Evolutionary conservation across 2,888 invertebrate species (phyloP).

Genomic region (Polyploca ridens): DNA sequence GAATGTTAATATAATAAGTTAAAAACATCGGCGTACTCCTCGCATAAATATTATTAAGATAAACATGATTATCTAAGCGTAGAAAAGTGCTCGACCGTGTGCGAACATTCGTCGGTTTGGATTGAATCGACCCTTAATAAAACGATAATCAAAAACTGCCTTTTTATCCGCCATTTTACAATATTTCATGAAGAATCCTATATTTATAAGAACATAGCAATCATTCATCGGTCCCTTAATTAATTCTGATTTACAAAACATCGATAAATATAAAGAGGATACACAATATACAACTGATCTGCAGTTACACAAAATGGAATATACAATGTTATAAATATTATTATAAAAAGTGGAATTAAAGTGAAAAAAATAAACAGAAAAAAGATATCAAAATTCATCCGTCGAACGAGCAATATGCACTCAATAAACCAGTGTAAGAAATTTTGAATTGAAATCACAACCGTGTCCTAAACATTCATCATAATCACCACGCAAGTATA

Average conservation of each 20-base stretch:
- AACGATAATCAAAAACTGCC: too few relatives aligned
- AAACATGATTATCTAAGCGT: too few relatives aligned
- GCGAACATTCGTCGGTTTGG: too few relatives aligned
- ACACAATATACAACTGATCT: conserved; percentile 11
- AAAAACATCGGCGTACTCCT: too few relatives aligned
- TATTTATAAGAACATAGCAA: background rate
- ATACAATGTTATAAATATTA: conserved; percentile 15
- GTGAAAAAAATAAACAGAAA: background rate
- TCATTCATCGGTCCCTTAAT: background rate
- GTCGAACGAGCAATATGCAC: conserved; percentile 6
- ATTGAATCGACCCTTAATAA: too few relatives aligned
- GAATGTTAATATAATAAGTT: too few relatives aligned
- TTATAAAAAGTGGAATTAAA: conserved; percentile 10
- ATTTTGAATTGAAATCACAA: conserved; percentile 37
- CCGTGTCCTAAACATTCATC: conserved; percentile 28
- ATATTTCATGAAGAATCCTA: background rate
- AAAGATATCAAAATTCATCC: conserved; percentile 1
- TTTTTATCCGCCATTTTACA: too few relatives aligned
- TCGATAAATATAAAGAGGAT: background rate
- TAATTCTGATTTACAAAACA: background rate
- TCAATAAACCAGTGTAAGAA: background rate
- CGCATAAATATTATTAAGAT: too few relatives aligned
- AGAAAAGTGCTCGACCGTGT: too few relatives aligned
- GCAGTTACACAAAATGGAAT: conserved; percentile 7
- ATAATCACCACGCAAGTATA: conserved; percentile 18